These are phyloP conservation scores for Solen grandis DNA, from an alignment of 1,140 invertebrate genomes.

Conservation along the genomic window DNA sequence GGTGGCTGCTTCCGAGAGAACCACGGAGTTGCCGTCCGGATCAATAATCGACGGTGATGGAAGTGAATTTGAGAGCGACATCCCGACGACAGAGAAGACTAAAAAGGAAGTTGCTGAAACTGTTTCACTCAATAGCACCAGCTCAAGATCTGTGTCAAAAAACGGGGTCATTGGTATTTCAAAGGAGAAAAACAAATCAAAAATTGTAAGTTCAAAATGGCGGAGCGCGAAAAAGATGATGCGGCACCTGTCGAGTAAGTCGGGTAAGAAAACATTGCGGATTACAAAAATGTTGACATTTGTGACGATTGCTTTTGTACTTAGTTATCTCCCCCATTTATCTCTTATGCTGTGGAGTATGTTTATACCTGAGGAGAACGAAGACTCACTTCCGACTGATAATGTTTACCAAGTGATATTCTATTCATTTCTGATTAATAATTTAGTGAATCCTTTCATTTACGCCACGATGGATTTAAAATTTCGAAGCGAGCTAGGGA, in stretches of 20 bases:
- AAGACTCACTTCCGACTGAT: conserved; percentile 27
- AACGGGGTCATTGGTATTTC: too few relatives aligned
- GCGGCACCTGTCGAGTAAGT: conserved; percentile 14
- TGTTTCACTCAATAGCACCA: too few relatives aligned
- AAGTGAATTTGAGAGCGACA: too few relatives aligned
- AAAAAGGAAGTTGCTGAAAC: not conserved
- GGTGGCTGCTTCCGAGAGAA: not conserved
- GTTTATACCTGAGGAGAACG: not conserved
- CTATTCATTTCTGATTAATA: conserved; percentile 48
- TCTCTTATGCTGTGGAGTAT: conserved; percentile 39
- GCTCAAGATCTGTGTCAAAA: too few relatives aligned
- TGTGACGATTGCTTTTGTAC: conserved; percentile 34
- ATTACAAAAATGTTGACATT: conserved; percentile 53
- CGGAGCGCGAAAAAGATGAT: conserved; percentile 17
- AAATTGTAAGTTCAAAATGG: not conserved
- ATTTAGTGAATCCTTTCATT: conserved; percentile 48
- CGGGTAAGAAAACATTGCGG: conserved; percentile 29
- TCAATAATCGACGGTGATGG: not conserved
- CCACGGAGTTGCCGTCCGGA: not conserved
- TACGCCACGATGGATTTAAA: conserved; percentile 49
- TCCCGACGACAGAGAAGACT: not conserved
- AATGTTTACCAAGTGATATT: conserved; percentile 36
- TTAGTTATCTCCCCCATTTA: conserved; percentile 42
- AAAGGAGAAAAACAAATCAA: not conserved
- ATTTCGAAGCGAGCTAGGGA: conserved; percentile 30